phyloP scores from a whole-genome alignment of 2,888 invertebrate genomes.

The Epirrita christyi region DNA sequence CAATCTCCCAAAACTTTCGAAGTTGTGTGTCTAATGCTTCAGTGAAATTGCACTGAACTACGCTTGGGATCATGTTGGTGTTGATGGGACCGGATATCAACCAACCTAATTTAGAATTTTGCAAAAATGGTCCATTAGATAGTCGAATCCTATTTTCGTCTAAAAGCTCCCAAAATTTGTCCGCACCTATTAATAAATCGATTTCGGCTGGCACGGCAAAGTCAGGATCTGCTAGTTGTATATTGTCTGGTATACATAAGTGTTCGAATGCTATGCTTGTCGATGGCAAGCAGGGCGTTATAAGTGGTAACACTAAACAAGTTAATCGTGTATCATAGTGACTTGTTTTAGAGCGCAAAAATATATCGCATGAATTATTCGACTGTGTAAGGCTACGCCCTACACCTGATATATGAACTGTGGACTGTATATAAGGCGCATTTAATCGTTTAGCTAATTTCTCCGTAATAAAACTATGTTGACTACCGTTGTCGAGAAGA shows the following conservation, averaged over 20 bases:
- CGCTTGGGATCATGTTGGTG: background rate
- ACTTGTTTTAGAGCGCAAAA: too few species aligned
- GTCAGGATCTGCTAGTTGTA: constrained; percentile 4
- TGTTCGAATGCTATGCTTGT: constrained; percentile 2
- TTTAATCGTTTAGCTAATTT: constrained; percentile 8
- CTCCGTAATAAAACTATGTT: constrained; percentile 35
- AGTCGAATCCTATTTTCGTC: constrained; percentile 2
- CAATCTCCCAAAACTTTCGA: constrained; percentile 3
- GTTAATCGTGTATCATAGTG: constrained; percentile 20
- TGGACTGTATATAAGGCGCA: constrained; percentile 35
- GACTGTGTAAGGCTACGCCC: constrained; percentile 32
- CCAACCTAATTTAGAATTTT: constrained; percentile 10
- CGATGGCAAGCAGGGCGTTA: constrained; percentile 1
- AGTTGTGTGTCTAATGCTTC: background rate
- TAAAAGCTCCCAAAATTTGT: constrained; percentile 8
- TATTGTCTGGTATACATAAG: constrained; percentile 1
- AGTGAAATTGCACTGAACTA: constrained; percentile 3
- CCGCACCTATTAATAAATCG: constrained; percentile 7
- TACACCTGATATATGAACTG: constrained; percentile 33
- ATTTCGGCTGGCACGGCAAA: constrained; percentile 3
- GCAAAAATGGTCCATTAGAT: constrained; percentile 3
- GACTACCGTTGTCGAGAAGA: constrained; percentile 27
- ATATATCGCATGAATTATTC: constrained; percentile 30
- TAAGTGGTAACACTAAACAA: constrained; percentile 33
- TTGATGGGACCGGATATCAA: constrained; percentile 7